These are phyloP conservation scores for Cassiopea andromeda DNA, from an alignment of 30 jellyfish, hydroid and myxozoan species.

Conservation along the genomic window DNA sequence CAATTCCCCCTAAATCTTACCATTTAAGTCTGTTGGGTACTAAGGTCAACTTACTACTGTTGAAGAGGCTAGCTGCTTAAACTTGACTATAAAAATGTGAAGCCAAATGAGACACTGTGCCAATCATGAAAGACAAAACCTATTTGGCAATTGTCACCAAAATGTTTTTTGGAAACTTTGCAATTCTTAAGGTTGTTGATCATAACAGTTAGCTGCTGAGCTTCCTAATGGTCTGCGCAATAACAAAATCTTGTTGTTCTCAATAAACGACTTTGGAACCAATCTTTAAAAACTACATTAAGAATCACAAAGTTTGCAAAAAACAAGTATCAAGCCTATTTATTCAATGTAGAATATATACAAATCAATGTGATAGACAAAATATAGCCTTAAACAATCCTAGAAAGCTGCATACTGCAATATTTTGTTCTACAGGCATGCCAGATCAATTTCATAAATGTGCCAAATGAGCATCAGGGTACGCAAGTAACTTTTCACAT, in stretches of 20 bases:
- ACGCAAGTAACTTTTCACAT: neutral
- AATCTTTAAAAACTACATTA: neutral
- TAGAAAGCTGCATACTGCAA: constrained; percentile 18
- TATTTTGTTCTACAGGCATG: constrained; percentile 26
- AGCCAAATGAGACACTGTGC: constrained; percentile 38
- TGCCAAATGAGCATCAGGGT: constrained; percentile 14
- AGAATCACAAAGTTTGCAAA: constrained; percentile 49
- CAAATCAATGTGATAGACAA: neutral
- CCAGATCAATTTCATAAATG: constrained; percentile 24
- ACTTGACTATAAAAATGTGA: constrained; percentile 39
- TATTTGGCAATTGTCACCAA: neutral
- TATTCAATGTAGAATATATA: neutral
- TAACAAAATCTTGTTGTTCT: neutral
- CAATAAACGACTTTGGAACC: neutral
- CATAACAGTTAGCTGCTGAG: neutral
- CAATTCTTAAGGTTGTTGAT: constrained; percentile 7
- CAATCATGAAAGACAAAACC: constrained; percentile 9
- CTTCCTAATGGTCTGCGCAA: neutral
- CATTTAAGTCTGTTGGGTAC: constrained; percentile 11
- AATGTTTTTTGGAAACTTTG: constrained; percentile 45
- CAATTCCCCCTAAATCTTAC: constrained; percentile 47
- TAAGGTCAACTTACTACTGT: neutral
- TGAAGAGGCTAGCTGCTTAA: constrained; percentile 34
- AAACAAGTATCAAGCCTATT: neutral
- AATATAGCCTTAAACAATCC: neutral